These are phyloP conservation scores for Epistrophe eligans DNA, from an alignment of 2,888 invertebrate genomes.

Conservation along the genomic window DNA sequence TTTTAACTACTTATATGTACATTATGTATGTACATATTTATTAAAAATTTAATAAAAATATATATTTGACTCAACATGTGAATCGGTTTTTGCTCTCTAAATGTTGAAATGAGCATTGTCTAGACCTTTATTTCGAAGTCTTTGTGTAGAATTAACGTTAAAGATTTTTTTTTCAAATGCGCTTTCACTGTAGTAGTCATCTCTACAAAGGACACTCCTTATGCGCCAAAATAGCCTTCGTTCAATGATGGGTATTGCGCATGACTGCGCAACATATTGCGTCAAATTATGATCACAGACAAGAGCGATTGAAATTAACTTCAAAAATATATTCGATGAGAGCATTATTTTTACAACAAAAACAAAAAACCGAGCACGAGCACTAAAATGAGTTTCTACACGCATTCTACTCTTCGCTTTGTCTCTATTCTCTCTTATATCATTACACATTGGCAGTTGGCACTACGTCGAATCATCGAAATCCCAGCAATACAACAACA, in stretches of 20 bases:
- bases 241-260: constrained; percentile 35
- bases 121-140: neutral
- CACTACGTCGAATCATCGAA: constrained; percentile 70
- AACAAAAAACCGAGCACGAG: neutral
- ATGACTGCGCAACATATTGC: constrained; percentile 54
- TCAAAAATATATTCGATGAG: neutral
- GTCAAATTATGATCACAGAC: constrained; percentile 48
- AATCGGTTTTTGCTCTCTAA: neutral
- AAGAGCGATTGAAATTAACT: neutral
- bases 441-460: constrained; percentile 21
- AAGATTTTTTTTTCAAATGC: neutral
- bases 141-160: neutral
- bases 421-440: constrained; percentile 25
- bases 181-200: neutral
- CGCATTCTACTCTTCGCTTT: neutral
- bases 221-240: constrained; percentile 61
- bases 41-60: neutral
- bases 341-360: neutral
- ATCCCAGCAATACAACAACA: constrained; percentile 56
- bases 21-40: neutral
- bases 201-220: constrained; percentile 64
- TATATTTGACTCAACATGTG: neutral
- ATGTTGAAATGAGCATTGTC: neutral
- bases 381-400: neutral
- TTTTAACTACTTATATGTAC: too few species aligned